Evolutionary conservation across 2,888 invertebrate species (phyloP).

Genomic region (Chydorus sphaericus): DNA sequence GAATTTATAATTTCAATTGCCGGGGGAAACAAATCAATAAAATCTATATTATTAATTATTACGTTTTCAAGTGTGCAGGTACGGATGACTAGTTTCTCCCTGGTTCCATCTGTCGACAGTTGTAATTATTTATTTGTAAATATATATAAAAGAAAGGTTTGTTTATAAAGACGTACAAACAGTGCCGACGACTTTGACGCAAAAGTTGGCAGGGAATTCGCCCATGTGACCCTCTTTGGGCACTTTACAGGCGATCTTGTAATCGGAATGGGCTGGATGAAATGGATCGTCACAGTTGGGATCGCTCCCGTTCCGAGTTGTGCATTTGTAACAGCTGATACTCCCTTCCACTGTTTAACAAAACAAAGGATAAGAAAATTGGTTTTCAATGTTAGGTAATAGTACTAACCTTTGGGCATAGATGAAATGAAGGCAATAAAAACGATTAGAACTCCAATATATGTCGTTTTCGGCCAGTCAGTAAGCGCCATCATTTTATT

Average conservation of each 20-base stretch:
- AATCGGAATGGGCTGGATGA: constrained; percentile 31
- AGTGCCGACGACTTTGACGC: constrained; percentile 37
- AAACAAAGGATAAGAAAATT: neutral
- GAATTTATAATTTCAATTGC: too few species aligned
- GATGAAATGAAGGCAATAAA: too few species aligned
- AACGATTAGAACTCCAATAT: too few species aligned
- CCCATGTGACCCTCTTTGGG: constrained; percentile 34
- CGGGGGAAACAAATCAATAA: constrained; percentile 20
- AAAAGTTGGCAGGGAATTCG: constrained; percentile 37
- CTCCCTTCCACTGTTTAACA: neutral
- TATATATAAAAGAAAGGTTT: neutral
- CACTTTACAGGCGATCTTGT: constrained; percentile 33
- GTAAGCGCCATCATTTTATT: too few species aligned
- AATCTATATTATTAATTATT: neutral
- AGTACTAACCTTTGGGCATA: too few species aligned
- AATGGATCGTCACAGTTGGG: constrained; percentile 36
- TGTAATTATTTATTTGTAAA: neutral
- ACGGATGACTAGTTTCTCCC: constrained; percentile 32
- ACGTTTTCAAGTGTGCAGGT: constrained; percentile 25
- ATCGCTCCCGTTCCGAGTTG: constrained; percentile 34
- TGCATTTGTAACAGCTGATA: constrained; percentile 37
- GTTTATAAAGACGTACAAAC: constrained; percentile 27
- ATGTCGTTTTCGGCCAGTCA: too few species aligned
- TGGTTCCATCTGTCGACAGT: constrained; percentile 24
- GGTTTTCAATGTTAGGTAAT: neutral